Evolutionary conservation across 1,140 invertebrate species (phyloP), one percentile per base, ranked within the genome.

Genomic region (Caenorhabditis remanei): DNA sequence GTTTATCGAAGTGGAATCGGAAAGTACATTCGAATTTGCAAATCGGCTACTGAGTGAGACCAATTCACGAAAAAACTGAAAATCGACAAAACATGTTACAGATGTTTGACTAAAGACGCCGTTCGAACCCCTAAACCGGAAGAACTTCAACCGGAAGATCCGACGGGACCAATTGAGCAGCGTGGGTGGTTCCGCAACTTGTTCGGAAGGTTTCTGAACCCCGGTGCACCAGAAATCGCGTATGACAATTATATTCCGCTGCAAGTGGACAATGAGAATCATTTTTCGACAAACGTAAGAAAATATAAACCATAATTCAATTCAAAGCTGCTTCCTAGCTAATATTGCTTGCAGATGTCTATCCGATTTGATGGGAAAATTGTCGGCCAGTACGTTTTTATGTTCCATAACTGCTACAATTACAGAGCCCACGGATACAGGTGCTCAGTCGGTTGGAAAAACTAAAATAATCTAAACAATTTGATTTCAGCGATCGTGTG

Each of bases 361-460:
- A 95, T 99, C 93, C 95, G 95, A 88, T 95, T 99, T 65, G 94
- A 94, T 7, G 93, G 95, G 58, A 94, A 95, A 61, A 96, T 98
- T 91, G 96, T 97, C 93, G 98, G 98, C 4, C 94, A 98, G 0
- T 99, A 99, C 93, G 97, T 96, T 93, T 94, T 99, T 16, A 97
- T 96, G 91, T 99, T 98, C 92, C 97, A 99, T 93, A 98, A 96
- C 93, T 99, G 98, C 93, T 95, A 95, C 8, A 96, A 96, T 92
- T 95, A 95, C 88, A 90, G 93, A 43, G 94, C 94, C 56, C 90
- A 94, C 7, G 92, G 91, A 14, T 91, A 87, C 84, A 91, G 65
- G 87, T 88, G 56, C 61, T 50, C 61, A 19, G 24, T 75, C 56
- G 0, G 3, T 79, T 19, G n/a, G 40, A 14, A n/a, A 43, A 16